Base-by-base conservation (phyloP, 2,888 invertebrate genomes). In the Cantharis lateralis region DNA sequence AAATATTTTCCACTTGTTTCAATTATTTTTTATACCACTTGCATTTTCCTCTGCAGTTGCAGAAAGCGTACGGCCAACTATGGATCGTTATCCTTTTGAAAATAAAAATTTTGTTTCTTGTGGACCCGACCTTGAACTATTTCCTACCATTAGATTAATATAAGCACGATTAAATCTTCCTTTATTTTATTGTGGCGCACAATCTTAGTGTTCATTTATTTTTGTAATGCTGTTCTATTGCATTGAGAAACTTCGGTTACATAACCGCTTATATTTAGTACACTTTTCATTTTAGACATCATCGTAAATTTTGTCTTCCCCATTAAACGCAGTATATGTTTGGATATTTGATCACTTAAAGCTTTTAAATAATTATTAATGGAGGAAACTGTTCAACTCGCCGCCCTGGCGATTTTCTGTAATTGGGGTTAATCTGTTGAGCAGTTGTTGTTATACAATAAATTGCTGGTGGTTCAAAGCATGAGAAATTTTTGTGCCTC, bases 401-500 rank as follows among this genome's bases (percentile, higher is more conserved):
- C n/a, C n/a, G n/a, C n/a, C n/a, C n/a, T n/a, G n/a, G n/a, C n/a
- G n/a, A n/a, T n/a, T n/a, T n/a, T n/a, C 24, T 24, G 32, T 13
- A 32, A 32, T 32, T 32, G 32, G 32, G 32, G 32, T 32, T 32
- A 32, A 32, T 32, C 32, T 32, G 32, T 32, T 13, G 28, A 28
- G 28, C 28, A 28, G 28, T 28, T 28, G 28, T 28, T 32, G 28
- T 28, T 32, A n/a, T 48, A n/a, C n/a, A 48, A 48, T 48, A 48
- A n/a, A n/a, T 48, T n/a, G n/a, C n/a, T 48, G 9, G 48, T 48
- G 48, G n/a, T n/a, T 48, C 7, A n/a, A 48, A 48, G 48, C 48
- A 48, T 20, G 72, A 68, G 72, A 73, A 73, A 69, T 73, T 74
- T 74, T 70, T 70, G 70, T 61, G 20, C 32, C 68, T 71, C 69